Evolutionary conservation across 2,797 vertebrate genomes (phyloP).

Genomic region (Taenioides sp.): DNA sequence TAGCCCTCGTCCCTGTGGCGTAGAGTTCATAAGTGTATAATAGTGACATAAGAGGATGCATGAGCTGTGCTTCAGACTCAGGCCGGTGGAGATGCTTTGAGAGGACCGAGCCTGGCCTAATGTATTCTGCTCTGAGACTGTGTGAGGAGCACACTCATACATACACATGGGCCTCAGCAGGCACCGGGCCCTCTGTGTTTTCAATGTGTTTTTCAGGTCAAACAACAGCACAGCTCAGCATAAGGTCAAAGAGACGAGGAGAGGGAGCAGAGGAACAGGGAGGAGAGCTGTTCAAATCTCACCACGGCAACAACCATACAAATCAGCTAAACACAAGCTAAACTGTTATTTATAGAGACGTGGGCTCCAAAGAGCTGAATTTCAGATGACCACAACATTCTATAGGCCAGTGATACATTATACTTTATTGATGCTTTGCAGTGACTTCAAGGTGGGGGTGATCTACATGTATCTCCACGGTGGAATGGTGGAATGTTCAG

Average conservation of each 20-base stretch:
- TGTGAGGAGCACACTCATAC: not conserved
- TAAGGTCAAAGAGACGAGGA: not conserved
- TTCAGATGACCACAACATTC: too few species aligned
- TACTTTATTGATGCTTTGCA: too few species aligned
- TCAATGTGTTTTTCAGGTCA: not conserved
- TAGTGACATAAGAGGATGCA: not conserved
- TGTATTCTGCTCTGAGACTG: too few species aligned
- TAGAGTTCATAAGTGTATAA: not conserved
- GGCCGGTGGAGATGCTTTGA: not conserved
- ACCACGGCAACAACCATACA: too few species aligned
- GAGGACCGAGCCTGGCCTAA: not conserved
- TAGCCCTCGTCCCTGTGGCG: constrained; percentile 33
- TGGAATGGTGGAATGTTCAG: too few species aligned
- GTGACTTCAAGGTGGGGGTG: too few species aligned
- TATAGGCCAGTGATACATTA: too few species aligned
- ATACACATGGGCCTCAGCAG: constrained; percentile 7
- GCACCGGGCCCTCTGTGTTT: not conserved
- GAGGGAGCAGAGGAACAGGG: not conserved
- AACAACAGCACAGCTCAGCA: not conserved
- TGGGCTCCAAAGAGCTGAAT: too few species aligned
- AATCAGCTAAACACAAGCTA: too few species aligned
- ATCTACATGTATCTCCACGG: too few species aligned
- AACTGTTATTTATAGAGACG: too few species aligned
- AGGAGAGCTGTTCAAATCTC: too few species aligned
- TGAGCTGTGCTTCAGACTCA: not conserved